These are phyloP conservation scores for Dryobotodes eremita DNA, from an alignment of 2,888 invertebrate genomes.

Conservation along the genomic window DNA sequence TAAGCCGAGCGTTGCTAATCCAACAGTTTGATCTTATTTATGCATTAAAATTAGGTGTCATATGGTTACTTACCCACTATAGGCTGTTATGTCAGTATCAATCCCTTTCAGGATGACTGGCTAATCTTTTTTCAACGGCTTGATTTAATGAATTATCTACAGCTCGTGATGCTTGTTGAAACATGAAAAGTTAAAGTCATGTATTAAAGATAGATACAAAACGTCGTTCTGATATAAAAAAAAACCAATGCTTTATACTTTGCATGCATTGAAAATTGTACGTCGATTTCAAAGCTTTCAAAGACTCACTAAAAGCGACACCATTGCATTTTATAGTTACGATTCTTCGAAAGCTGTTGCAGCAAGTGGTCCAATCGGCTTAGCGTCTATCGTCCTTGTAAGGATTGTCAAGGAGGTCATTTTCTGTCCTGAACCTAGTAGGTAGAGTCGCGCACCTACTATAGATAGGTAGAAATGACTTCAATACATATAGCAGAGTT, in stretches of 20 bases:
- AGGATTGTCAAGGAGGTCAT: constrained; percentile 7
- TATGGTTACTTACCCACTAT: background rate
- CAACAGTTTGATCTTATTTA: background rate
- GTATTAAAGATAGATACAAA: background rate
- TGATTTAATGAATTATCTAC: background rate
- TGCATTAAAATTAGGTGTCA: background rate
- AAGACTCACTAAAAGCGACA: background rate
- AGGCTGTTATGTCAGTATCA: background rate
- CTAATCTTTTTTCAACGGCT: background rate
- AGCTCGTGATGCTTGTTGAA: background rate
- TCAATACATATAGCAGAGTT: too few relatives aligned
- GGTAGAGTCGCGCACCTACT: too few relatives aligned
- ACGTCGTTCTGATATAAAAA: background rate
- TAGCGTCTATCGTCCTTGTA: background rate
- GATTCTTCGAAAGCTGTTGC: background rate
- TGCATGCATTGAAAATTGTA: constrained; percentile 1
- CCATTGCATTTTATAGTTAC: background rate
- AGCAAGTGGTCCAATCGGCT: background rate
- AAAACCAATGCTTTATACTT: too few relatives aligned
- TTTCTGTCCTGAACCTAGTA: background rate
- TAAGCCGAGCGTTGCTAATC: background rate
- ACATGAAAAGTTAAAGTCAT: background rate
- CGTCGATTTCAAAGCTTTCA: background rate
- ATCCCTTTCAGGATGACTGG: background rate
- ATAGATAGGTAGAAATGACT: too few relatives aligned